Conservation (phyloP, 2,113 vertebrate species). For the Cinclus mexicanus region DNA sequence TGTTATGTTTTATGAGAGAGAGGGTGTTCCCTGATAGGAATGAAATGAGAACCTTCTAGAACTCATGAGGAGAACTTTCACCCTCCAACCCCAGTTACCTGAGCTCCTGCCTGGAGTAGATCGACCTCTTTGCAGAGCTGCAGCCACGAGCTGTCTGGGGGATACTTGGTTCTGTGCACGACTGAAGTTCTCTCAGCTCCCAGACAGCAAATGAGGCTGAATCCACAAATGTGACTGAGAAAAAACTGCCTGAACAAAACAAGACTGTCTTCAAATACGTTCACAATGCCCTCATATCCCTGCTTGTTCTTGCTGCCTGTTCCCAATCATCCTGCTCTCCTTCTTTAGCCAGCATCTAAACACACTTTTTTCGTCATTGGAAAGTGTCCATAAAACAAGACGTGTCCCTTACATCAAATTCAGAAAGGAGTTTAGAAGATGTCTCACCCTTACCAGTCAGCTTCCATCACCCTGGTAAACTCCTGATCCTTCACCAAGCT, state of each 20-base stretch:
- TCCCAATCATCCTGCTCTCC: not conserved
- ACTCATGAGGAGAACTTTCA: not conserved
- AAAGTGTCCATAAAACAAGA: not conserved
- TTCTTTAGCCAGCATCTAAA: not conserved
- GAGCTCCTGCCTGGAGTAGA: not conserved
- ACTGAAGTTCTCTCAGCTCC: not conserved
- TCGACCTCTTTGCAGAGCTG: not conserved
- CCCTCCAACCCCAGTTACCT: not conserved
- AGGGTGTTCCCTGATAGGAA: not conserved
- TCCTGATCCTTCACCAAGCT: not conserved
- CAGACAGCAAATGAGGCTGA: not conserved
- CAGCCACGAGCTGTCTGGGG: rapidly evolving
- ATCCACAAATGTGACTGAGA: not conserved
- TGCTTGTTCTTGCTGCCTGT: not conserved
- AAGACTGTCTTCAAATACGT: not conserved
- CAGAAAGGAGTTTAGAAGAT: not conserved
- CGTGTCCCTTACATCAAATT: not conserved
- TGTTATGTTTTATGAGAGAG: not conserved
- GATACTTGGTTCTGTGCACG: not conserved
- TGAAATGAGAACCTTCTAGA: not conserved
- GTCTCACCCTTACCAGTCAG: not conserved
- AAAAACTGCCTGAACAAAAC: not conserved
- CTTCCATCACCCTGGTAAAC: not conserved
- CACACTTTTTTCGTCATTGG: not conserved
- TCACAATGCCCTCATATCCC: not conserved